phyloP scores from a whole-genome alignment of 2,797 vertebrate species.

The Petrocephalus schoutedeni region DNA sequence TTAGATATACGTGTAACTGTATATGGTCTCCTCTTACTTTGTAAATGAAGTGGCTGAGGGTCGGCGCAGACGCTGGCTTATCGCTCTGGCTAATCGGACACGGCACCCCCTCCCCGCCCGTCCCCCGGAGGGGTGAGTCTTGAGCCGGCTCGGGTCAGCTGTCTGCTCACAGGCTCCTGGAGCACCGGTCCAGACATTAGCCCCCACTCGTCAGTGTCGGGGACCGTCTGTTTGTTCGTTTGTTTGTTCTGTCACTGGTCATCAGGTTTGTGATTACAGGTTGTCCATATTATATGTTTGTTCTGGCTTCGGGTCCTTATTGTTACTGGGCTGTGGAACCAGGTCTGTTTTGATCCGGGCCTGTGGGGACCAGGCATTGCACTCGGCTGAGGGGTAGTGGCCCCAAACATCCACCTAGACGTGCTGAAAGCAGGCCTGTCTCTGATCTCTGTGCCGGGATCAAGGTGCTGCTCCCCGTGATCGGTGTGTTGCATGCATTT shows the following conservation, averaged over 20 bases:
- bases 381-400: neutral
- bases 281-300: neutral
- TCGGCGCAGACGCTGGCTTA: neutral
- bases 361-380: neutral
- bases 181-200: neutral
- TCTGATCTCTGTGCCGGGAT: neutral
- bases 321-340: neutral
- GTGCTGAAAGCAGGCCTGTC: neutral
- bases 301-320: neutral
- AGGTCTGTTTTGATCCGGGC: neutral
- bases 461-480: neutral
- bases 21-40: constrained; percentile 13
- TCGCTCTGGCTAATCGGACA: neutral
- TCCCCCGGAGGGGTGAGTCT: neutral
- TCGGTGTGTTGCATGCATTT: neutral
- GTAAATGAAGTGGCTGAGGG: constrained; percentile 24
- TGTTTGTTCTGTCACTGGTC: neutral
- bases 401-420: neutral
- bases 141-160: neutral
- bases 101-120: neutral
- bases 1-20: constrained; percentile 15
- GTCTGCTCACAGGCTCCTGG: neutral
- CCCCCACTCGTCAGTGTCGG: neutral
- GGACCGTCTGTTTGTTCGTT: neutral
- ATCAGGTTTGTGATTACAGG: neutral